Base-by-base conservation (phyloP, 2,113 vertebrate genomes). In the Grammomys dolichurus region DNA sequence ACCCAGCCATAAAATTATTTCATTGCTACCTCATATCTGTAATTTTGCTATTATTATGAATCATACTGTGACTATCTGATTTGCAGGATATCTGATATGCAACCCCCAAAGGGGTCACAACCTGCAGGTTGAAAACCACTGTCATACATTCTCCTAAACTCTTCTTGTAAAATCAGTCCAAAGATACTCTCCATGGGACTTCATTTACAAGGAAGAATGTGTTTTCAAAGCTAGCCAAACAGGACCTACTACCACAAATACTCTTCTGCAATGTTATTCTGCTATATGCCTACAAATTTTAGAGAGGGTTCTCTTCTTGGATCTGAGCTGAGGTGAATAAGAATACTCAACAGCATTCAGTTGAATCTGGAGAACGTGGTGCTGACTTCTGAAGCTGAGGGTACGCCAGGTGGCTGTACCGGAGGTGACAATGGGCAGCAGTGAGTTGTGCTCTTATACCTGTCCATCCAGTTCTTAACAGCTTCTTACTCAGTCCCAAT, bases 291-390 rank as follows among this genome's bases (percentile, higher is more conserved):
- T 12, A 3, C 51, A 43, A 40, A 7, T 4, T 91, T 48, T 56
- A 43, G 20, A 81, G 40, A 10, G 4, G 33, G 40, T 60, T 54
- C 28, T 89, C 58, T 28, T 13, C 22, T 40, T 56, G 43, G 67
- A 51, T 72, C 56, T 87, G 67, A 31, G 17, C 28, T n/a, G 43
- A 6, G 26, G 48, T 5, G 7, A 65, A 46, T 22, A 40, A 78
- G 63, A 40, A 31, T 48, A 73, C 33, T 19, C 24, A 54, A 5
- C 0, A 58, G 48, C 54, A 85, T 17, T 13, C 7, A 58, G 63
- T 22, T 58, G 58, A 90, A 43, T 92, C 86, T 54, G 70, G 9
- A 93, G 48, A 91, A 40, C 48, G 65, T 93, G 17, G 26, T 22
- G 54, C 9, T 72, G 77, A 70, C 81, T 26, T 96, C 43, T 43